Evolutionary conservation across 1,140 invertebrate genomes (phyloP).

Genomic region (Copidosoma floridanum): DNA sequence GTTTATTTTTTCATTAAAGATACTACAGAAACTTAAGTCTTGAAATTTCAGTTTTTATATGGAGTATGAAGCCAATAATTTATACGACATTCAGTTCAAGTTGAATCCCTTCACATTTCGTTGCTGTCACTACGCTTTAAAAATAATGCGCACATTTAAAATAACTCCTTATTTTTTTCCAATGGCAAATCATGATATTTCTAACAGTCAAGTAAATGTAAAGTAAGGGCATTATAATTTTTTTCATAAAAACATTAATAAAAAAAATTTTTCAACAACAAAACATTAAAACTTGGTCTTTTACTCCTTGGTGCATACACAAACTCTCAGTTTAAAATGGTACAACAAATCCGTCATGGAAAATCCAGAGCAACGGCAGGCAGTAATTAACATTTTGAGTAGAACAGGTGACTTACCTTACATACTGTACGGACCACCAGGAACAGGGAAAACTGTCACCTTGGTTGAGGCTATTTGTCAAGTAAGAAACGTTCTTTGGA

Average conservation of each 20-base stretch:
- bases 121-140: slow-evolving; percentile 6
- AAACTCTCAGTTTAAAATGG: slow-evolving; percentile 55
- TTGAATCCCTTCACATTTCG: slow-evolving; percentile 1
- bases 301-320: not conserved
- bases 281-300: slow-evolving; percentile 23
- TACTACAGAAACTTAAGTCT: too few species aligned
- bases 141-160: not conserved
- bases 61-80: not conserved
- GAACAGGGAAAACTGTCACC: slow-evolving; percentile 79
- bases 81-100: not conserved
- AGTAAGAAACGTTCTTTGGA: slow-evolving; percentile 31
- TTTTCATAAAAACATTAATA: slow-evolving; percentile 1
- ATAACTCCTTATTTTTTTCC: not conserved
- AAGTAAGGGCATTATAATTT: not conserved
- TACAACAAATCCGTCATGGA: slow-evolving; percentile 64
- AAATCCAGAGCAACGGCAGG: slow-evolving; percentile 66
- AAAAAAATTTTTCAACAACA: not conserved
- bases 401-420: slow-evolving; percentile 65
- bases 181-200: not conserved
- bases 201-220: not conserved
- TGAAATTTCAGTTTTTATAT: too few species aligned
- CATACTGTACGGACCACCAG: slow-evolving; percentile 77
- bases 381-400: slow-evolving; percentile 65
- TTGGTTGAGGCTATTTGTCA: slow-evolving; percentile 73
- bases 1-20: too few species aligned